Evolutionary conservation across 2,888 invertebrate genomes (phyloP), one percentile per base, ranked within the genome.

Genomic region (Notodonta dromedarius): DNA sequence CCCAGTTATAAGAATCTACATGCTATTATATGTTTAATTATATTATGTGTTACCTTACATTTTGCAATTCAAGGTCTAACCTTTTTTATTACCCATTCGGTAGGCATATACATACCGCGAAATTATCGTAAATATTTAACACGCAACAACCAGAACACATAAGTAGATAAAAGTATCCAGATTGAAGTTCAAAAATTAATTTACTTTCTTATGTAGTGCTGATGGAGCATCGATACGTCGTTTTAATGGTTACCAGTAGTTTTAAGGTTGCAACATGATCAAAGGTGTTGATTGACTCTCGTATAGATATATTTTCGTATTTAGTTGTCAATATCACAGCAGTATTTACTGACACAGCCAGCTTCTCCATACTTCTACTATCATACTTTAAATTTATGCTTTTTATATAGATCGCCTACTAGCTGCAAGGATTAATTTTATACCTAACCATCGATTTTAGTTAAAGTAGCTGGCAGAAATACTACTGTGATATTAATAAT

Each of bases 401-500:
- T n/a, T 14, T 62, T 56, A 24, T 53, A 6, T 55, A 40, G 51
- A 52, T 63, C 67, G 60, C 63, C 62, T 60, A 54, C 32, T 46
- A 40, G 59, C 51, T 59, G 35, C 39, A 51, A 58, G 58, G 59
- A 62, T 48, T 55, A 55, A 50, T 58, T 62, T 56, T 7, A 52
- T 51, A n/a, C n/a, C n/a, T n/a, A 56, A 62, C 57, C 54, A 60
- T 57, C 32, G 56, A 67, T 67, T 70, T 70, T 67, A 70, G 76
- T 54, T 69, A 76, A 24, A 79, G 77, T 80, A 79, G 89, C 90
- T 91, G 93, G 86, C 92, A 90, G 91, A 89, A 89, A 82, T 78
- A 88, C 91, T 93, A 89, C 88, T 93, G 93, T 93, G 93, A 93
- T 93, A 92, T 93, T 92, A 82, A 92, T 91, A 90, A 90, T 90